Evolutionary conservation across 2,113 vertebrate species (phyloP), one percentile per base, ranked within the genome.

Genomic region (Natator depressus): DNA sequence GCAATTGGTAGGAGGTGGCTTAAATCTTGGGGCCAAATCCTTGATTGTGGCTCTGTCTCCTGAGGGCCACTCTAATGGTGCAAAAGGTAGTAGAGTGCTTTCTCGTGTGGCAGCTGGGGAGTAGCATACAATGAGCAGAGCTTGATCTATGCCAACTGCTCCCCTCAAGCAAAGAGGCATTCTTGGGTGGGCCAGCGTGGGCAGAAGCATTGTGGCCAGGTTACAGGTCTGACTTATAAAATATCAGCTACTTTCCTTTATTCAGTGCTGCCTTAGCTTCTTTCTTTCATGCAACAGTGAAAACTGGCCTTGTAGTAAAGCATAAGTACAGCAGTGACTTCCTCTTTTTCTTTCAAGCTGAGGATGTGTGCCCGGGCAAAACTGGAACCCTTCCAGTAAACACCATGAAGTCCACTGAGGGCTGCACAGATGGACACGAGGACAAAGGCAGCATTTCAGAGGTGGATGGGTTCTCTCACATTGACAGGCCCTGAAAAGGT

Each of bases 331-430:
- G 35, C 35, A 69, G 65, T 5, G 65, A 69, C 35, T 49, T 93
- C 65, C 6, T 31, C 82, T 20, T 65, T 93, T 97, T n/a, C 94
- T 97, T 97, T 88, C 93, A 99, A 99, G 99, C 99, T 93, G 99
- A 99, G 96, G 99, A 99, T 14, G 97, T 99, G 90, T 99, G 99
- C 98, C 99, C 99, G 1, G 99, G 99, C 98, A 99, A 99, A 96
- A 99, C 99, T 0, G 99, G 99, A 42, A 99, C 99, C 0, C 98
- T 99, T 47, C 99, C 99, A 0, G 99, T 99, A 98, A 99, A 99
- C 96, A 99, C 98, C 98, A 99, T 99, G 99, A 99, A 99, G 98
- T 99, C 99, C 98, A 99, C 99, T 0, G 99, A 99, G 97, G 99
- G 99, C 98, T 99, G 99, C 98, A 99, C 99, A 3, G 99, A 99